Evolutionary conservation across 2,888 invertebrate genomes (phyloP), one percentile per base, ranked within the genome.

Genomic region (Agrotis ipsilon): DNA sequence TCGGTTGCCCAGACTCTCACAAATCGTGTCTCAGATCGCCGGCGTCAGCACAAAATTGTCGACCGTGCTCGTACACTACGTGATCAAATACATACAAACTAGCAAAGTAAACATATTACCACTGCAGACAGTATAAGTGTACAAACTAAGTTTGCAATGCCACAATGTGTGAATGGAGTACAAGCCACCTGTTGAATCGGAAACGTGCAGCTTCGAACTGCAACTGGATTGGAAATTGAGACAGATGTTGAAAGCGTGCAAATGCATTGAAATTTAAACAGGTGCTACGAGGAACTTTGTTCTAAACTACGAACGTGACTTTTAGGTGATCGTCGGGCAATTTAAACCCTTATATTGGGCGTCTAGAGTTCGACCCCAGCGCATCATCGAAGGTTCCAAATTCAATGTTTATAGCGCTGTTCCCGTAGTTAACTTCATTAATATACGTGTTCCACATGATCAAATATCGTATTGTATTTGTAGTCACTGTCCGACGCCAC

Each of bases 101-200:
- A 16, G 9, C 21, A 21, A 21, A 14, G 16, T 57, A 57, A 69
- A 27, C 18, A 24, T 2, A 16, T 21, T 46, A 46, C 14, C 68
- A 69, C n/a, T n/a, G n/a, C 11, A 19, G 2, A 18, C 14, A 18
- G 39, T 19, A 18, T 16, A 21, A 13, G 24, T 43, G 57, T 43
- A 14, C 39, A 49, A 69, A 58, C 19, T 48, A 18, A 48, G 70
- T 19, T 39, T n/a, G 13, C 18, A 39, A 11, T 14, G 13, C 9
- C 43, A 45, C 19, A 49, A 51, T 11, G 11, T 52, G 19, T 19
- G 14, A 45, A 11, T 71, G n/a, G 60, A 45, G 45, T 45, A n/a
- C 51, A 60, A 24, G 18, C 19, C 70, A 62, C 18, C 46, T 52
- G 46, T 72, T 54, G 46, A 18, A 19, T 46, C 7, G 14, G 32